phyloP scores from a whole-genome alignment of 2,888 invertebrate genomes.

The Andrena dorsata region DNA sequence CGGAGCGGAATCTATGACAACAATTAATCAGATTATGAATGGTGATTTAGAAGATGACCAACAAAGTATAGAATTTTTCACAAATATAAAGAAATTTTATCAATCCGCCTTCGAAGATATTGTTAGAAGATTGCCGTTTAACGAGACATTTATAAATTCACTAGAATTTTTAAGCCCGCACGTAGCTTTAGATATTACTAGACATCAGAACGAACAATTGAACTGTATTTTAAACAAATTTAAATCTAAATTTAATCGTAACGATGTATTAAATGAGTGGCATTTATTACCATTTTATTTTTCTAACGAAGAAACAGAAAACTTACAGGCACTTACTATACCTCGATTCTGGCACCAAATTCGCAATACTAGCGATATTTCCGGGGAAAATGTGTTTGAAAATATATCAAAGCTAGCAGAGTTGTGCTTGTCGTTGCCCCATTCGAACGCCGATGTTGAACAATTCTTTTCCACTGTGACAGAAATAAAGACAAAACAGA shows the following conservation, averaged over 20 bases:
- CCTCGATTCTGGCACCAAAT: background rate
- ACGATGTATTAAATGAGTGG: slow-evolving; percentile 4
- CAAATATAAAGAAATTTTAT: slow-evolving; percentile 8
- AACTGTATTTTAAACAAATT: background rate
- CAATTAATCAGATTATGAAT: background rate
- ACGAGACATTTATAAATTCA: background rate
- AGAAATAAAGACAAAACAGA: background rate
- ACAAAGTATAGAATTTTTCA: background rate
- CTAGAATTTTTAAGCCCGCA: background rate
- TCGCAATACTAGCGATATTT: background rate
- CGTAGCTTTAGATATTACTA: background rate
- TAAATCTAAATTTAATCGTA: background rate
- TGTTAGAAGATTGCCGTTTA: background rate
- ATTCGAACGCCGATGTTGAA: background rate
- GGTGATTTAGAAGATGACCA: background rate
- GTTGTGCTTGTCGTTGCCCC: background rate
- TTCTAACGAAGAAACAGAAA: background rate
- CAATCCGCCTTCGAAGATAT: background rate
- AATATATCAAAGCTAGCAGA: background rate
- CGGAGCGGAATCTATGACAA: background rate
- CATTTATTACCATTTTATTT: background rate
- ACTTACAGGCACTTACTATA: background rate
- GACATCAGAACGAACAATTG: background rate
- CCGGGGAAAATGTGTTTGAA: background rate
- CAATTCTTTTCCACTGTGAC: background rate